Percentiles rank a stretch among this genome's conserved stretches.
phyloP scores from a whole-genome alignment of 2,797 vertebrate genomes.

The Dendrocincla tyrannina region DNA sequence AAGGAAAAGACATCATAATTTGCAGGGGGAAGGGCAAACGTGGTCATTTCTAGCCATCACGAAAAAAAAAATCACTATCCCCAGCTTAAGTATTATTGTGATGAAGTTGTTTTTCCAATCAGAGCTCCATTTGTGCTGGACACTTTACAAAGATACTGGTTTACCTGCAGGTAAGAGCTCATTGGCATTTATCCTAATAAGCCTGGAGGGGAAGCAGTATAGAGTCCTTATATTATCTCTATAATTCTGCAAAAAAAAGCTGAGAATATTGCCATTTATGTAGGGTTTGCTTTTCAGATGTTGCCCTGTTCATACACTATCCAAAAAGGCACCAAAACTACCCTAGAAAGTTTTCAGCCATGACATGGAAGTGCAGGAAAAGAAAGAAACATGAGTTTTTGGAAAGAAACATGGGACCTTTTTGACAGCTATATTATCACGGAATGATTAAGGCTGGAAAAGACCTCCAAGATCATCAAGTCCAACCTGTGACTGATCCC shows the following conservation, averaged over 20 bases:
- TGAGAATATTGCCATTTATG: not conserved
- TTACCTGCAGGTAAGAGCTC: not conserved
- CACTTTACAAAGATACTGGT: not conserved
- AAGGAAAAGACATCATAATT: conserved; percentile 56
- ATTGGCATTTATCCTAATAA: conserved; percentile 30
- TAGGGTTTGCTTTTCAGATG: not conserved
- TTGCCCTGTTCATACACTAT: accelerated
- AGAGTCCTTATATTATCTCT: not conserved
- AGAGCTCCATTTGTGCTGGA: conserved; percentile 6
- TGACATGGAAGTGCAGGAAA: not conserved
- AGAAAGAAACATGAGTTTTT: not conserved
- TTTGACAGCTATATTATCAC: accelerated
- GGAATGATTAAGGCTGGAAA: not conserved
- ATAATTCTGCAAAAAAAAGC: not conserved
- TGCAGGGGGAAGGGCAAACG: conserved; percentile 13
- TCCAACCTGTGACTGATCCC: accelerated
- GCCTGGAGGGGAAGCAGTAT: not conserved
- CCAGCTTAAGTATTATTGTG: conserved; percentile 26
- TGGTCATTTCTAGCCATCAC: conserved; percentile 34
- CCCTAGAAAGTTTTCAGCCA: not conserved
- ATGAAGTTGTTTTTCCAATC: conserved; percentile 54
- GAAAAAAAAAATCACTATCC: conserved; percentile 42
- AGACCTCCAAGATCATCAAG: not conserved
- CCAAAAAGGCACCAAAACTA: not conserved
- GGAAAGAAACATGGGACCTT: not conserved